Conservation (phyloP, 2,888 invertebrate genomes). For the Malthinus flaveolus region DNA sequence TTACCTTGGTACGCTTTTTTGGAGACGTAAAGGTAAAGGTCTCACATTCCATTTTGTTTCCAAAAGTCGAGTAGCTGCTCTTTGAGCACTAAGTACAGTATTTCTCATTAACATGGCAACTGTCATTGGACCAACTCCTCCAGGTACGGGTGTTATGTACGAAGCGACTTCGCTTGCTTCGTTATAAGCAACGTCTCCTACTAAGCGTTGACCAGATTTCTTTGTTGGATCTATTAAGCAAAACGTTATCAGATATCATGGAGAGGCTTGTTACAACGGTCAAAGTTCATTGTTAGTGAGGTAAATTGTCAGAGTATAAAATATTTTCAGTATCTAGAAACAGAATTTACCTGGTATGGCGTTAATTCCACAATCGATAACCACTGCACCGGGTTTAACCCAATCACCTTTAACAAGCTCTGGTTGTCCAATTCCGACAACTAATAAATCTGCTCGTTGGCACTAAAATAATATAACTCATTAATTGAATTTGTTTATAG, state of each 20-base stretch:
- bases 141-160: slow-evolving; percentile 92
- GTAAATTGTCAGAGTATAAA: neutral
- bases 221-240: slow-evolving; percentile 69
- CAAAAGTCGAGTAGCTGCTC: slow-evolving; percentile 62
- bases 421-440: slow-evolving; percentile 92
- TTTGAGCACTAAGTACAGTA: slow-evolving; percentile 82
- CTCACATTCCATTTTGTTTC: slow-evolving; percentile 71
- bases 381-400: slow-evolving; percentile 97
- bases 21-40: slow-evolving; percentile 65
- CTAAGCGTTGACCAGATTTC: slow-evolving; percentile 78
- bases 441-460: slow-evolving; percentile 86
- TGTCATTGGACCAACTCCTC: slow-evolving; percentile 99
- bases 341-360: slow-evolving; percentile 72
- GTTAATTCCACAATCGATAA: slow-evolving; percentile 99
- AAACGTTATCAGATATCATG: slow-evolving; percentile 11
- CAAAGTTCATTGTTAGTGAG: no score
- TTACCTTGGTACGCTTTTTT: slow-evolving; percentile 84
- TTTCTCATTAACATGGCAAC: slow-evolving; percentile 98
- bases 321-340: neutral
- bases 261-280: neutral
- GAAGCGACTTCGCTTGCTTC: slow-evolving; percentile 81
- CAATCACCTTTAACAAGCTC: slow-evolving; percentile 92
- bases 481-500: neutral
- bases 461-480: slow-evolving; percentile 43
- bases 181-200: slow-evolving; percentile 93